Percentiles rank a stretch among this genome's conserved stretches.
Evolutionary conservation across 2,113 vertebrate species (phyloP).

Genomic region (Henicopernis longicauda): DNA sequence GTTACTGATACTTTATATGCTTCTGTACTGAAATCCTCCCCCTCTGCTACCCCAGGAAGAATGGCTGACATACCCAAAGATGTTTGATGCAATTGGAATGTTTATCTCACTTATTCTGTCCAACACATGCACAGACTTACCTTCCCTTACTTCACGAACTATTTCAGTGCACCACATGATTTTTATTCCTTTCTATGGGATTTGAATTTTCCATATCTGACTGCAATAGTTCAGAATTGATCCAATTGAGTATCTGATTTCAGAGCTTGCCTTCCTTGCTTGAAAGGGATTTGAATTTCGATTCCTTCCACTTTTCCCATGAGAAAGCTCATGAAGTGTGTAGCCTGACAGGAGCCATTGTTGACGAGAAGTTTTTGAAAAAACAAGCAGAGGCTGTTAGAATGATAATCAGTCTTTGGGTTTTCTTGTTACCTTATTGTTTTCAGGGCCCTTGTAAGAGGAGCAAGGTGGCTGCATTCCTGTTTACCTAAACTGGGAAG

Average conservation of each 20-base stretch:
- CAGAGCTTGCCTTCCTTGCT: background rate
- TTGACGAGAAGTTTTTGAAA: background rate
- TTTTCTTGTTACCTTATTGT: background rate
- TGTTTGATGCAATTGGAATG: background rate
- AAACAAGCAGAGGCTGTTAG: background rate
- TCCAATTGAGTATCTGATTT: background rate
- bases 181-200: background rate
- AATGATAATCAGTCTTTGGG: background rate
- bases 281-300: slow-evolving; percentile 10
- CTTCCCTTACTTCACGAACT: background rate
- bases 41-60: background rate
- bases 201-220: background rate
- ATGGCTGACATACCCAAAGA: background rate
- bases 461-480: background rate
- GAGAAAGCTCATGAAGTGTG: background rate
- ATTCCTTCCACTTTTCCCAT: background rate
- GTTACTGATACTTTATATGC: background rate
- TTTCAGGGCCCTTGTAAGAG: background rate
- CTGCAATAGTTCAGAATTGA: background rate
- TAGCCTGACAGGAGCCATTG: background rate
- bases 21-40: background rate
- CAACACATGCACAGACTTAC: background rate
- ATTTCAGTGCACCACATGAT: background rate
- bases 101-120: background rate
- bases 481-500: background rate